A percentile compares a stretch with the other conserved stretches of the same genome.
phyloP scores from a whole-genome alignment of 2,888 invertebrate species.

The Drosophila mimetica region DNA sequence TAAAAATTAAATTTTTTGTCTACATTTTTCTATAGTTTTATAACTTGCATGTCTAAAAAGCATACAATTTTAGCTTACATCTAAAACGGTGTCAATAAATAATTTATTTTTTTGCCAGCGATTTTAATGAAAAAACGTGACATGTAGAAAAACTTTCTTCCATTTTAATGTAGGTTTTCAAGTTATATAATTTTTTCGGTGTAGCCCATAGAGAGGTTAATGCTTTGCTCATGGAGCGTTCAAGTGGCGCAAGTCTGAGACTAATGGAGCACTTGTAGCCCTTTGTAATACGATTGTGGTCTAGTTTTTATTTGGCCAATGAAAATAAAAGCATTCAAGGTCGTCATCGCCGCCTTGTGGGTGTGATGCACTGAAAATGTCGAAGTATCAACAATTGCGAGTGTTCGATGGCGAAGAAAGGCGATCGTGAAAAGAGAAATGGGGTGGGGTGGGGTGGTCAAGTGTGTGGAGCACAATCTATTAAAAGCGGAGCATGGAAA shows the following conservation, averaged over 20 bases:
- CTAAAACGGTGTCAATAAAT: no score
- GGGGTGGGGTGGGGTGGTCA: no score
- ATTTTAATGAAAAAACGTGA: not conserved
- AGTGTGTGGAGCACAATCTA: slow-evolving; percentile 6
- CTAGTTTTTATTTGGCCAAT: slow-evolving; percentile 27
- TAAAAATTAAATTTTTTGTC: no score
- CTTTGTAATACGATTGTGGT: slow-evolving; percentile 29
- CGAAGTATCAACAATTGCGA: slow-evolving; percentile 1
- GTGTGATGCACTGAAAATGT: slow-evolving; percentile 8
- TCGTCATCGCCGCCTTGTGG: slow-evolving; percentile 13
- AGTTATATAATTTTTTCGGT: not conserved
- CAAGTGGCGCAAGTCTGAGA: slow-evolving; percentile 19
- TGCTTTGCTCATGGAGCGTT: slow-evolving; percentile 9
- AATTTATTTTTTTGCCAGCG: no score
- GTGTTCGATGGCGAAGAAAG: slow-evolving; percentile 6
- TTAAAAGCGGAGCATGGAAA: slow-evolving; percentile 50
- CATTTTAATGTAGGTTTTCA: not conserved
- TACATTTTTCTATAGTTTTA: no score
- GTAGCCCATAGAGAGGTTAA: slow-evolving; percentile 3
- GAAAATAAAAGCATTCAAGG: slow-evolving; percentile 29
- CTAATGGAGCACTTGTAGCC: slow-evolving; percentile 10
- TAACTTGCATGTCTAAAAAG: no score
- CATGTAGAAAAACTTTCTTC: not conserved
- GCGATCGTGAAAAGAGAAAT: slow-evolving; percentile 11
- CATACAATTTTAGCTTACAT: no score